Conservation (phyloP, 2,113 vertebrate genomes). For the Entosphenus tridentatus region DNA sequence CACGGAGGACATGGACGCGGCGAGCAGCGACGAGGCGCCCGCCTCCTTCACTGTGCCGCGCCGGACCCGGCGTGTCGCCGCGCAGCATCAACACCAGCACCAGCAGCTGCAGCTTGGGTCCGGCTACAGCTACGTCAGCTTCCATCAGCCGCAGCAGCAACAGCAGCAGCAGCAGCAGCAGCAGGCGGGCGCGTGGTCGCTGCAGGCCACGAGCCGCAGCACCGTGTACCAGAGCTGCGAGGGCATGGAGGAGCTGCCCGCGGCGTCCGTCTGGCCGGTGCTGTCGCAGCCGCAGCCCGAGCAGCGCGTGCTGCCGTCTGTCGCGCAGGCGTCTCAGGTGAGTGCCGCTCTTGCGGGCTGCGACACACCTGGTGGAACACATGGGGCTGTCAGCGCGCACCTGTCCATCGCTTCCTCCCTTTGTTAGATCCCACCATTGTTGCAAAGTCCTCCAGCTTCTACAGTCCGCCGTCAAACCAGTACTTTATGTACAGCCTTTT, state of each 20-base stretch:
- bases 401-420: too few relatives aligned
- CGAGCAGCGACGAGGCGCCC: conserved; percentile 86
- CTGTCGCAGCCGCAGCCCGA: conserved; percentile 1
- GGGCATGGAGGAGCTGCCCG: not conserved
- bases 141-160: conserved; percentile 2
- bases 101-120: conserved; percentile 1
- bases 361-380: too few relatives aligned
- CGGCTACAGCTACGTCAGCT: not conserved
- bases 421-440: too few relatives aligned
- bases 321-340: not conserved
- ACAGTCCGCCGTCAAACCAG: too few relatives aligned
- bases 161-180: too few relatives aligned
- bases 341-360: not conserved
- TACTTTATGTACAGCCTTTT: too few relatives aligned
- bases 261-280: not conserved
- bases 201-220: conserved; percentile 5
- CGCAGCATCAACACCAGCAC: not conserved
- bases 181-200: too few relatives aligned
- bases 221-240: conserved; percentile 6
- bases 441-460: too few relatives aligned
- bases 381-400: too few relatives aligned
- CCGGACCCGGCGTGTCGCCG: not conserved
- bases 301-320: not conserved
- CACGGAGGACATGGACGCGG: conserved; percentile 77
- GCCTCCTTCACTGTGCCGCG: conserved; percentile 18